phyloP scores from a whole-genome alignment of 1,140 invertebrate species.

The Polyergus mexicanus region DNA sequence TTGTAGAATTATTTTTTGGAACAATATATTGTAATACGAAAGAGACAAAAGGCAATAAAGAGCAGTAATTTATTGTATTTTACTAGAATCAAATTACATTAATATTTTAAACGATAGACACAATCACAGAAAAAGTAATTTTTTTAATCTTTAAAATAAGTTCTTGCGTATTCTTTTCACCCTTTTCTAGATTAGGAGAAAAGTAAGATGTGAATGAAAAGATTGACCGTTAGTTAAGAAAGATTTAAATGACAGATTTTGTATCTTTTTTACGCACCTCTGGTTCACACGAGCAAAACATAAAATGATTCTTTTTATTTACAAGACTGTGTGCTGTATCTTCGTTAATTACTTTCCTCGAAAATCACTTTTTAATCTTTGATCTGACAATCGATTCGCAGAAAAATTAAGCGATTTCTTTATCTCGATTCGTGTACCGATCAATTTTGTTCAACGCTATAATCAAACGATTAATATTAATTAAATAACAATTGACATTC shows the following conservation, averaged over 20 bases:
- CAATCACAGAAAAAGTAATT: too few relatives aligned
- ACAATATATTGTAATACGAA: too few relatives aligned
- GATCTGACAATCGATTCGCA: background rate
- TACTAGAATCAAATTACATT: too few relatives aligned
- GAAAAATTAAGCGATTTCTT: background rate
- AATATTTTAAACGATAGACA: too few relatives aligned
- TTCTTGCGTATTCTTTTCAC: background rate
- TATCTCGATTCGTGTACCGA: background rate
- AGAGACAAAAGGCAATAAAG: too few relatives aligned
- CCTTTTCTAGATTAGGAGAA: background rate
- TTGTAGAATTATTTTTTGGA: constrained; percentile 7
- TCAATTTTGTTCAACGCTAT: background rate
- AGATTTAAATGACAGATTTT: background rate
- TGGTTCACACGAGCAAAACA: background rate
- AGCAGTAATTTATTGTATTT: too few relatives aligned
- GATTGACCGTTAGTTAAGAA: background rate
- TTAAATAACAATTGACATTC: background rate
- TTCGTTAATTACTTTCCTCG: constrained; percentile 19
- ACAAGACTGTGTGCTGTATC: constrained; percentile 30
- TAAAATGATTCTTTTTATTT: constrained; percentile 32
- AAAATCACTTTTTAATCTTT: constrained; percentile 6
- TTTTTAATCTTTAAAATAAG: constrained; percentile 22
- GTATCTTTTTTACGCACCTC: constrained; percentile 4
- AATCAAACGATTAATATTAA: background rate
- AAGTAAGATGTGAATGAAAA: background rate